Evolutionary conservation across 2,797 vertebrate species (phyloP).

Genomic region (Sparidentex hasta): DNA sequence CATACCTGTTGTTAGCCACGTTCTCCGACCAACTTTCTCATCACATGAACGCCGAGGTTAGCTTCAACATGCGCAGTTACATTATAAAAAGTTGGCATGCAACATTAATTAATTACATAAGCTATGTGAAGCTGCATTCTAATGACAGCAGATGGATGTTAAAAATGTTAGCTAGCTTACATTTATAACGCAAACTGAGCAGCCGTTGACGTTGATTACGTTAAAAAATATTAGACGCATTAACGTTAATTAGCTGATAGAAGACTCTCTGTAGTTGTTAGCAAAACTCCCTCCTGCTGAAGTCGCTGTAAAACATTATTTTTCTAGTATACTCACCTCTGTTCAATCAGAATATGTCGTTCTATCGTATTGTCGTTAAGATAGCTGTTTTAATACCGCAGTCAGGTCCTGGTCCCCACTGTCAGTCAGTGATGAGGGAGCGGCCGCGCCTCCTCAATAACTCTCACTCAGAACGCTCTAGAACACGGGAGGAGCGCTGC

Average conservation of each 20-base stretch:
- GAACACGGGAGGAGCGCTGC: slow-evolving; percentile 60
- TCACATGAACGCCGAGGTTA: not conserved
- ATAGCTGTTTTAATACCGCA: not conserved
- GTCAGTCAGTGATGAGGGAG: not conserved
- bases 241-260: too few relatives aligned
- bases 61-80: not conserved
- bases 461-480: slow-evolving; percentile 67
- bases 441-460: slow-evolving; percentile 28
- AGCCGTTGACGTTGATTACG: not conserved
- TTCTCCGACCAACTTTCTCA: not conserved
- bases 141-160: not conserved
- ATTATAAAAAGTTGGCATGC: not conserved
- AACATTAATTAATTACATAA: not conserved
- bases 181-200: not conserved
- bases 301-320: not conserved
- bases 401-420: not conserved
- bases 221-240: not conserved
- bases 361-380: not conserved
- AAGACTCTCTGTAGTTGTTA: not conserved
- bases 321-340: slow-evolving; percentile 41
- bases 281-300: not conserved
- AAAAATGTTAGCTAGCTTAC: not conserved
- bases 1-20: not conserved
- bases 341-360: not conserved
- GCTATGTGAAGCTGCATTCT: not conserved